Evolutionary conservation across 2,797 vertebrate genomes (phyloP).

Genomic region (Megaceryle alcyon): DNA sequence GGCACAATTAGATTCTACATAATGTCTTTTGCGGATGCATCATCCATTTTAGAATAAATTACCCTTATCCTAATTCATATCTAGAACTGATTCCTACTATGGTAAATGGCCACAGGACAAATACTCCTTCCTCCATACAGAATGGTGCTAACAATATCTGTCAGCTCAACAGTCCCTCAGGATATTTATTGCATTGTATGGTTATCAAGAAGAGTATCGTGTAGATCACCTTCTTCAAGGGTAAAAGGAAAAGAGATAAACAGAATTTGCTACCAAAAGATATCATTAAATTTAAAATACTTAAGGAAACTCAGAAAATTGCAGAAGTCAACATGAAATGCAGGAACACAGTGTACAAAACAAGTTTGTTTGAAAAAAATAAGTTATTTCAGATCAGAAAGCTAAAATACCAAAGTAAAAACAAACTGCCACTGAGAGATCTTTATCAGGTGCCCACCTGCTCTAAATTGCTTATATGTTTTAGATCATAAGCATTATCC

Average conservation of each 20-base stretch:
- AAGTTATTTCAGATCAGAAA: not conserved
- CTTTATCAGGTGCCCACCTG: not conserved
- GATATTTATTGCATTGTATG: fast-evolving
- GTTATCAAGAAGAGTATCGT: not conserved
- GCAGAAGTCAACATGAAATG: not conserved
- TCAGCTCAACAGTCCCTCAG: not conserved
- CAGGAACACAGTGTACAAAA: not conserved
- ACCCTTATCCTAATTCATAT: not conserved
- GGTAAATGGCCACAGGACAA: not conserved
- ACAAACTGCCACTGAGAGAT: not conserved
- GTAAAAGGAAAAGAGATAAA: not conserved
- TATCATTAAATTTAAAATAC: not conserved
- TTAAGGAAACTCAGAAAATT: not conserved
- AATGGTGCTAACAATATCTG: not conserved
- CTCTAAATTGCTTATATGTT: not conserved
- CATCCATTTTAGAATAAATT: not conserved
- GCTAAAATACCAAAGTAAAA: not conserved
- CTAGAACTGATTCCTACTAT: not conserved
- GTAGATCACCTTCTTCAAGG: not conserved
- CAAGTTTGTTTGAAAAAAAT: not conserved
- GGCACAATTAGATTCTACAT: not conserved
- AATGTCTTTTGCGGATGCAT: not conserved
- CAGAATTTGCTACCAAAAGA: not conserved
- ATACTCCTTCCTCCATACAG: not conserved
- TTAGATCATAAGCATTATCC: not conserved